Conservation (phyloP, 2,888 invertebrate species). For the Podabrus alpinus region DNA sequence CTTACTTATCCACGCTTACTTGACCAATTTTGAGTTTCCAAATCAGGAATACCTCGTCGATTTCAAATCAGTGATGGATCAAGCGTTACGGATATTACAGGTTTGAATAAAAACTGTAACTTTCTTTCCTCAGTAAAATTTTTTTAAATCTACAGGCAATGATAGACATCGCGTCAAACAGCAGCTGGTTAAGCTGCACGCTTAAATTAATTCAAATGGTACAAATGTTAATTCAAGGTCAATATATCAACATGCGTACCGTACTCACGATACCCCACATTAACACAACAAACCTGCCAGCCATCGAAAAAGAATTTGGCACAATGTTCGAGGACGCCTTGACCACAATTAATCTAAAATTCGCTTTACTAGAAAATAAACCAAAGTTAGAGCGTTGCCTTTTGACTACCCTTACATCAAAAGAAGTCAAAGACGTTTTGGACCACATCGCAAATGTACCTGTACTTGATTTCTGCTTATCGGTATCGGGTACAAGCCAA, state of each 20-base stretch:
- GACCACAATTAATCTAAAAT: constrained; percentile 58
- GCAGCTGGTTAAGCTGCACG: constrained; percentile 86
- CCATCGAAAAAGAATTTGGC: constrained; percentile 60
- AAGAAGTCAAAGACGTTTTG: constrained; percentile 41
- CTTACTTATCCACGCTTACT: constrained; percentile 91
- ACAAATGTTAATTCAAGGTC: constrained; percentile 90
- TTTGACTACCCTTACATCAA: constrained; percentile 38
- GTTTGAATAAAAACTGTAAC: constrained; percentile 53
- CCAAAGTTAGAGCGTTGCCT: constrained; percentile 46
- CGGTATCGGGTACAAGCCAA: constrained; percentile 13
- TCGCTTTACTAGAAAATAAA: constrained; percentile 64
- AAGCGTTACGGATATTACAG: constrained; percentile 92
- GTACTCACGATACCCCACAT: constrained; percentile 79
- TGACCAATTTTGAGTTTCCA: constrained; percentile 80
- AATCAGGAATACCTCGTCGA: constrained; percentile 95
- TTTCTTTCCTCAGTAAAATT: neutral
- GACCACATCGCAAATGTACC: constrained; percentile 46
- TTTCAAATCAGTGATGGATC: constrained; percentile 95
- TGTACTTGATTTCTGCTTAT: constrained; percentile 42
- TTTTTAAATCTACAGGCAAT: constrained; percentile 72
- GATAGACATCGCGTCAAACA: constrained; percentile 91
- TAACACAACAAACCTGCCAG: constrained; percentile 65
- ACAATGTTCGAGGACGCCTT: neutral
- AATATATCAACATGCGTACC: constrained; percentile 79
- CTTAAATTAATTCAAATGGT: constrained; percentile 77